Evolutionary conservation across 2,888 invertebrate species (phyloP), one percentile per base, ranked within the genome.

Genomic region (Seladonia tumulorum): DNA sequence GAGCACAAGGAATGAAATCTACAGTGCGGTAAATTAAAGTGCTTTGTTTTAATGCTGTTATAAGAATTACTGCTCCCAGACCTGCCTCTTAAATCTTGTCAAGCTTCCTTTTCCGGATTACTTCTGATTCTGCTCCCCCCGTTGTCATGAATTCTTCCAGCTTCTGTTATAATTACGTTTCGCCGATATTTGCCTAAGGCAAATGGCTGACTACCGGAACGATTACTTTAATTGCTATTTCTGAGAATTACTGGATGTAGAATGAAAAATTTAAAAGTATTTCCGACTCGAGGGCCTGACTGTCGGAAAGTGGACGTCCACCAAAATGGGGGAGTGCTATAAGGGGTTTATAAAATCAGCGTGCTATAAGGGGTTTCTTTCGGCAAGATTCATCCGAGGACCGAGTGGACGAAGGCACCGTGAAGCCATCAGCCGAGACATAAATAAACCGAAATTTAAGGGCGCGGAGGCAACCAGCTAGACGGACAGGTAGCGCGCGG

Each of bases 361-460:
- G 72, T n/a, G 12, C 29, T 25, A 7, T 63, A 14, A 18, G 18
- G 16, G n/a, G 47, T 68, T 72, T 77, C 42, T 80, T 73, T 76
- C 73, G 79, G 81, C 63, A 57, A 87, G 81, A 88, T 90, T 87
- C 84, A 81, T 86, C 79, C 76, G 53, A 72, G 81, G 79, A 81
- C 70, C 42, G 5, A 22, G 72, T 86, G 90, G 84, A 87, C 84
- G 86, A 83, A 85, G 81, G 81, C 60, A 82, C 80, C 85, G 87
- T 79, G 83, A 83, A 85, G 87, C 84, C 83, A 85, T 85, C 87
- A 85, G 87, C 74, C 82, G 79, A 78, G 85, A 88, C 91, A 93
- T 94, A 94, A 94, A 94, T 94, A 95, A 94, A 93, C 92, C 93
- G 93, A 94, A 95, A 95, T 95, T 95, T 94, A 95, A 94, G 94